phyloP scores from a whole-genome alignment of 2,113 vertebrate species.

The Amblyornis subalaris region DNA sequence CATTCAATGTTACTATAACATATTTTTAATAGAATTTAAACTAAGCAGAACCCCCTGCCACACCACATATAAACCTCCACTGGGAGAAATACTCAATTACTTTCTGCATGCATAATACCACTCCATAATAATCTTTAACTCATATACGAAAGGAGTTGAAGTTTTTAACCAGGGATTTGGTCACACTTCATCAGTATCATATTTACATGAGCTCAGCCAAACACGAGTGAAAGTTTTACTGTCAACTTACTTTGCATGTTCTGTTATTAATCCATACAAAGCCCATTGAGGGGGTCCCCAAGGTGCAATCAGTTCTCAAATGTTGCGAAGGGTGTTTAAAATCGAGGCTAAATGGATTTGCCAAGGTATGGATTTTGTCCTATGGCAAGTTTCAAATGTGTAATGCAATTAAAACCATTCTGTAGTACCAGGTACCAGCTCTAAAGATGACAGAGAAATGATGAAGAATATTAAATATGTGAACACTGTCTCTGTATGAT shows the following conservation, averaged over 20 bases:
- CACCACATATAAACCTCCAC: neutral
- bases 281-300: constrained; percentile 31
- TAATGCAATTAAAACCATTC: neutral
- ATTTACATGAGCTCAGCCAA: constrained; percentile 59
- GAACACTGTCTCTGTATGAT: neutral
- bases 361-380: constrained; percentile 61
- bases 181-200: constrained; percentile 64
- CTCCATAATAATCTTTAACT: neutral
- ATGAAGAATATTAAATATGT: neutral
- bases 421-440: neutral
- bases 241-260: constrained; percentile 62
- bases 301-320: constrained; percentile 32
- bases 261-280: constrained; percentile 59
- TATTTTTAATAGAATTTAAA: constrained; percentile 16
- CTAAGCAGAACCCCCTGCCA: neutral
- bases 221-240: constrained; percentile 68
- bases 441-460: neutral
- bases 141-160: neutral
- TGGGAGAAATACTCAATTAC: neutral
- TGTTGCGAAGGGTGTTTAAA: constrained; percentile 49
- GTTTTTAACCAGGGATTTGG: constrained; percentile 61
- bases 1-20: neutral
- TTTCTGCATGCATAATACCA: constrained; percentile 24
- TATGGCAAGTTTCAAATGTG: neutral
- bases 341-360: constrained; percentile 52